phyloP scores from a whole-genome alignment of 92 coral and sea anemone genomes.

The Heteractis magnifica region DNA sequence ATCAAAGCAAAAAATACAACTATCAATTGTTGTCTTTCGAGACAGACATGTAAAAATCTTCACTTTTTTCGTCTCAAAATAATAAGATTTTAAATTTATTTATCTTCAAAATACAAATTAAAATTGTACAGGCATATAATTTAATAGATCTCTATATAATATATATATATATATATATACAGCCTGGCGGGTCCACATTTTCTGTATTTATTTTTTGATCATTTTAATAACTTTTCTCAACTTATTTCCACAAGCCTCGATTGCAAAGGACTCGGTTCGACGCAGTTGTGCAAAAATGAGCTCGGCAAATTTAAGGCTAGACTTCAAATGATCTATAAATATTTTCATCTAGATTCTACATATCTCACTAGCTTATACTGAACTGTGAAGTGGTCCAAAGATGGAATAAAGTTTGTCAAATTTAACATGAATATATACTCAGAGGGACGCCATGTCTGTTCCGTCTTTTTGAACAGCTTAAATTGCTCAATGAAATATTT shows the following conservation, averaged over 20 bases:
- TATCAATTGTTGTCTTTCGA: background rate
- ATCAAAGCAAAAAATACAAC: background rate
- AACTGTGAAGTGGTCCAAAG: background rate
- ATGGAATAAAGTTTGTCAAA: background rate
- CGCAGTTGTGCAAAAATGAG: background rate
- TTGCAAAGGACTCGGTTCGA: background rate
- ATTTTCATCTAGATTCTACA: background rate
- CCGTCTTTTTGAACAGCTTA: background rate
- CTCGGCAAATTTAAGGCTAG: background rate
- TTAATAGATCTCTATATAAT: background rate
- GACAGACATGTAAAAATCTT: constrained; percentile 4
- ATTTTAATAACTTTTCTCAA: background rate
- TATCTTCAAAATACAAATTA: constrained; percentile 3
- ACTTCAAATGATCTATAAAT: background rate
- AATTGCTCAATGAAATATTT: too few relatives aligned
- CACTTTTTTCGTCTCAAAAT: constrained; percentile 8
- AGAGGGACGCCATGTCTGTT: background rate
- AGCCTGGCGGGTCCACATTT: background rate
- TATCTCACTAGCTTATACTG: background rate
- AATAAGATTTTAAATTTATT: constrained; percentile 2
- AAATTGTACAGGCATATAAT: constrained; percentile 10
- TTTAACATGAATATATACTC: background rate
- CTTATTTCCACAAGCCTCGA: background rate
- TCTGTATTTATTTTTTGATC: background rate
- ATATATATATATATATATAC: background rate